Base-by-base conservation (phyloP, 2,888 invertebrate species). In the Epinotia ramella region DNA sequence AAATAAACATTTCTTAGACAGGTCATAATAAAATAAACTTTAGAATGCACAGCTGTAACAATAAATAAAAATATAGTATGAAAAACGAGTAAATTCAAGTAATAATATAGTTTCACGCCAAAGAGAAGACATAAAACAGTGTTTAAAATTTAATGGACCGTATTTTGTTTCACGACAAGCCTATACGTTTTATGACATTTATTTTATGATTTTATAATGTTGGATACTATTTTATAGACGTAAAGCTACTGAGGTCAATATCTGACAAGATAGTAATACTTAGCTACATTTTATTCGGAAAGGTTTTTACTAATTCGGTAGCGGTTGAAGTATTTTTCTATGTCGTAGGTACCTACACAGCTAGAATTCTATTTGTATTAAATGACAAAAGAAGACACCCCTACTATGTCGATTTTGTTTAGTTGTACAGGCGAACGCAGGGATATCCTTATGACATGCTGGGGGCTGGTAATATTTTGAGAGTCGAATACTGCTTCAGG, bases 111-210 rank as follows among this genome's bases (percentile, higher is more conserved):
- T 49, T 79, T 74, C 78, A 78, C 66, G 80, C 77, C 76, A 64
- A 72, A 72, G 73, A 77, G 80, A 80, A 78, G 81, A 83, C 82
- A 83, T 83, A 82, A 81, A 80, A 79, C 73, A 62, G 67, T 69
- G 59, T 74, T 74, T 74, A 68, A 67, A 64, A 53, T 68, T 77
- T 70, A 73, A 77, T 73, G 60, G 73, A 69, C 56, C 70, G 73
- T 73, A 67, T 73, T 73, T 67, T 73, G 73, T 69, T 74, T 74
- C 57, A 74, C 24, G 73, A 33, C 44, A 73, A 16, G 57, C 63
- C 66, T 63, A 18, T 33, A 66, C 11, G 18, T 60, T 73, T 73
- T 73, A 73, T 66, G 33, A 33, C 60, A 60, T 44, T 59, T 69
- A 69, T 69, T 60, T 24, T 59, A 18, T 56, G 59, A 20, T 44